Evolutionary conservation across 2,888 invertebrate genomes (phyloP).

Genomic region (Lasioglossum morio): DNA sequence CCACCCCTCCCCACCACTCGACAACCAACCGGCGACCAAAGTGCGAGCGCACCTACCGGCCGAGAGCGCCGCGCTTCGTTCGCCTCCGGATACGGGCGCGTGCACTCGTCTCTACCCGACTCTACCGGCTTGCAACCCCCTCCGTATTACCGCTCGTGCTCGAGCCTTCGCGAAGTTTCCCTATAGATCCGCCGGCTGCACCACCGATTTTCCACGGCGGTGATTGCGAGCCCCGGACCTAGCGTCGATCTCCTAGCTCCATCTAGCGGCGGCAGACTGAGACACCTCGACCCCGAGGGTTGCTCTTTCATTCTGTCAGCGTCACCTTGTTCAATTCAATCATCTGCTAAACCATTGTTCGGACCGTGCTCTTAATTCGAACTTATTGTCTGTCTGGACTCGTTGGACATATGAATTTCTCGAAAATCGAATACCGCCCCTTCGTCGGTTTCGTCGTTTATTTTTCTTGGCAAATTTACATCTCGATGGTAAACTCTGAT

Average conservation of each 20-base stretch:
- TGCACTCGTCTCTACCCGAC: conserved; percentile 63
- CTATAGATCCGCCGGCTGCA: conserved; percentile 54
- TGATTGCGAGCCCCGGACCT: conserved; percentile 41
- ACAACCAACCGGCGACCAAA: conserved; percentile 56
- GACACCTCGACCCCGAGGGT: conserved; percentile 8
- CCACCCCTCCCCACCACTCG: conserved; percentile 67
- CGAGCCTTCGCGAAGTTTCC: conserved; percentile 70
- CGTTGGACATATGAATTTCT: background rate
- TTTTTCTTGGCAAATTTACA: background rate
- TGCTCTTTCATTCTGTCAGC: conserved; percentile 39
- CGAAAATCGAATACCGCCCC: background rate
- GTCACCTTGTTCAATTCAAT: conserved; percentile 26
- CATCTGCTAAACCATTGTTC: conserved; percentile 17
- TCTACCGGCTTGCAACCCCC: conserved; percentile 64
- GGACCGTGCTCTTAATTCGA: background rate
- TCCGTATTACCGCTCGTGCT: conserved; percentile 66
- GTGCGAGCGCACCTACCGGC: conserved; percentile 70
- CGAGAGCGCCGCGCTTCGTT: conserved; percentile 72
- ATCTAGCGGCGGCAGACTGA: conserved; percentile 52
- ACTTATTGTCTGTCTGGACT: no score
- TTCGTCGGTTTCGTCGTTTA: background rate
- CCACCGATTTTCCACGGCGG: conserved; percentile 64
- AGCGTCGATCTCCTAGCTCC: conserved; percentile 41
- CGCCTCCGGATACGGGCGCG: conserved; percentile 56
- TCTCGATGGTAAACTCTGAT: background rate